Percentiles rank a stretch among this genome's conserved stretches.
phyloP scores from a whole-genome alignment of 2,888 invertebrate species.

The Platypus cylindrus region DNA sequence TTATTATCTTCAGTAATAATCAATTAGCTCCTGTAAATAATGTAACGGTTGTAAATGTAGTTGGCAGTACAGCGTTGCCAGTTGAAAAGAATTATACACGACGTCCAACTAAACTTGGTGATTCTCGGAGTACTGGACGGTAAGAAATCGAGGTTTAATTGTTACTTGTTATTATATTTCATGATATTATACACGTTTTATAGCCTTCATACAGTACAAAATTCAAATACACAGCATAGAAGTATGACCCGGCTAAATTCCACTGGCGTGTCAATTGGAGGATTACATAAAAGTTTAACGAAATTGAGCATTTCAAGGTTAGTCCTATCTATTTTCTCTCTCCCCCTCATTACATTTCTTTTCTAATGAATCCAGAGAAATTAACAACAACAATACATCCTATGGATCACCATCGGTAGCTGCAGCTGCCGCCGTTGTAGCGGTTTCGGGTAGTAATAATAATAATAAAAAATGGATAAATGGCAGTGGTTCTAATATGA shows the following conservation, averaged over 20 bases:
- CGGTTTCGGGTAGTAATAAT: constrained; percentile 35
- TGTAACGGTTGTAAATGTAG: constrained; percentile 68
- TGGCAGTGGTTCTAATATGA: constrained; percentile 38
- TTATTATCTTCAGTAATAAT: constrained; percentile 26
- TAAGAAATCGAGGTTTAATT: constrained; percentile 5
- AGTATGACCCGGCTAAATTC: constrained; percentile 70
- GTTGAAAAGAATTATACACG: constrained; percentile 20
- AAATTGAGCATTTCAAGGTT: constrained; percentile 60
- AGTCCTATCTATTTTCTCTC: background rate
- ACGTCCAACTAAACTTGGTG: constrained; percentile 49
- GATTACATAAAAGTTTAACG: constrained; percentile 73
- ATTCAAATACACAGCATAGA: constrained; percentile 55
- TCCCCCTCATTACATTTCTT: background rate
- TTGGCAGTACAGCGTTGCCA: constrained; percentile 36
- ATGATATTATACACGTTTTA: too few species aligned
- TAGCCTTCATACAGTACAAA: constrained; percentile 53
- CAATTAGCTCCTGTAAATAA: constrained; percentile 46
- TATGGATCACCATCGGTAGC: constrained; percentile 20
- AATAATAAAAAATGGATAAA: constrained; percentile 41
- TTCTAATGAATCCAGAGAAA: constrained; percentile 35
- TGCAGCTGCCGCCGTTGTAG: constrained; percentile 36
- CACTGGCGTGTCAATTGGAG: constrained; percentile 62
- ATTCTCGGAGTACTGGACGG: constrained; percentile 60
- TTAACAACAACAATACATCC: constrained; percentile 36
- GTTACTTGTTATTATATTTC: constrained; percentile 1